Evolutionary conservation across 1,140 invertebrate species (phyloP).

Genomic region (Drosophila sproati): DNA sequence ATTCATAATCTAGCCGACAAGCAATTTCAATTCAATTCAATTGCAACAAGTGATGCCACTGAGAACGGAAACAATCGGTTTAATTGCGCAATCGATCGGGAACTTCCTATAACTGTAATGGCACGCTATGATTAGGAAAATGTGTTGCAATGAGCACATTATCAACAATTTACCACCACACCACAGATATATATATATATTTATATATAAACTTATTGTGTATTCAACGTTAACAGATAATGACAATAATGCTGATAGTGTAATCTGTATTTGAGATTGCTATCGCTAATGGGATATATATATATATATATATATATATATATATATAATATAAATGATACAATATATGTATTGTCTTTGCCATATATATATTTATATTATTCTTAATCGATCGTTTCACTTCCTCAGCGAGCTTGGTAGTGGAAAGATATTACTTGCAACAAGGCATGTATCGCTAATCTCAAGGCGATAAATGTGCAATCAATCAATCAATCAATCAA

Average conservation of each 20-base stretch:
- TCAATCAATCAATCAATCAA: conserved; percentile 41
- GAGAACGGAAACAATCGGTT: conserved; percentile 25
- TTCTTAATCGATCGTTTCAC: background rate
- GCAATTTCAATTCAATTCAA: conserved; percentile 3
- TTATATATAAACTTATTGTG: background rate
- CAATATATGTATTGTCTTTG: background rate
- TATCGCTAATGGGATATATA: background rate
- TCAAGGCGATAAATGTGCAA: conserved; percentile 30
- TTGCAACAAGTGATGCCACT: conserved; percentile 2
- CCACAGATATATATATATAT: conserved; percentile 7
- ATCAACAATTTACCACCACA: conserved; percentile 1
- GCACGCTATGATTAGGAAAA: background rate
- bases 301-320: background rate
- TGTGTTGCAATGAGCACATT: conserved; percentile 7
- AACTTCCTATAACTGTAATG: conserved; percentile 17
- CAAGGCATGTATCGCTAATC: background rate
- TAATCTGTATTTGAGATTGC: conserved; percentile 3
- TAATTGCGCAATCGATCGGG: conserved; percentile 24
- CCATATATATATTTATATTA: background rate
- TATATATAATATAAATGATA: background rate
- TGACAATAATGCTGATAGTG: conserved; percentile 3
- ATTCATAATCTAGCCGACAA: conserved; percentile 4
- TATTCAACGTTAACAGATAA: background rate
- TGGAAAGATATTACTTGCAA: background rate
- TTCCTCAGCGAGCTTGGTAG: background rate